A percentile compares a stretch with the other conserved stretches of the same genome.
These are phyloP conservation scores for Oryctes rhinoceros DNA, from an alignment of 1,140 invertebrate genomes.

Conservation along the genomic window DNA sequence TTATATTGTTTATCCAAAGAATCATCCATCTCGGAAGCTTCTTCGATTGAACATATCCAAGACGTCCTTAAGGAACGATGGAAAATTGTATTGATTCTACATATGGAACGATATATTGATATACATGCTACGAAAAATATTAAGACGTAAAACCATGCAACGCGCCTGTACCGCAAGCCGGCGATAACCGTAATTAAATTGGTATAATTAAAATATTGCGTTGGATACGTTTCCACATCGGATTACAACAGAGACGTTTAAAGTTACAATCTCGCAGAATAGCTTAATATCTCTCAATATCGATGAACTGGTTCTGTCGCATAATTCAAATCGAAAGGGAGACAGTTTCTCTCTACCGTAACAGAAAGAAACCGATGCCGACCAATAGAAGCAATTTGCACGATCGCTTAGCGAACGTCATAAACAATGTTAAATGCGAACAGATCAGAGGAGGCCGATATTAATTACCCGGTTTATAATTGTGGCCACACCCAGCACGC, in stretches of 20 bases:
- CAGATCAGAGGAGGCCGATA: constrained; percentile 48
- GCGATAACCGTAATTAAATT: not conserved
- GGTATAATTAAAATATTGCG: not conserved
- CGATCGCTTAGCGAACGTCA: constrained; percentile 25
- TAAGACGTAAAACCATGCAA: too few species aligned
- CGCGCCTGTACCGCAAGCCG: not conserved
- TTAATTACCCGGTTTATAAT: constrained; percentile 49
- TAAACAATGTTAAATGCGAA: constrained; percentile 42
- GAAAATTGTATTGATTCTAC: too few species aligned
- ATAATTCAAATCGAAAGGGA: constrained; percentile 25
- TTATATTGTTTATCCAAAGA: too few species aligned
- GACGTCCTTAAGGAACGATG: too few species aligned
- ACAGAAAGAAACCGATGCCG: constrained; percentile 26
- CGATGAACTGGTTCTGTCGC: constrained; percentile 9
- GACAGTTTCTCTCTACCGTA: constrained; percentile 30
- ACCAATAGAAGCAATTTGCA: constrained; percentile 32
- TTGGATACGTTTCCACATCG: not conserved
- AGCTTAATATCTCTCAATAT: constrained; percentile 10
- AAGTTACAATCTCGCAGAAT: not conserved
- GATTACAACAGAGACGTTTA: not conserved
- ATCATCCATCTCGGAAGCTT: too few species aligned
- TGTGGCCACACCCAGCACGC: constrained; percentile 46
- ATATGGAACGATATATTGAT: too few species aligned
- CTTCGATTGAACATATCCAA: too few species aligned
- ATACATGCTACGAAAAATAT: too few species aligned